A percentile compares a stretch with the other conserved stretches of the same genome.
phyloP scores from a whole-genome alignment of 2,888 invertebrate species.

The Sussaba pulchella region DNA sequence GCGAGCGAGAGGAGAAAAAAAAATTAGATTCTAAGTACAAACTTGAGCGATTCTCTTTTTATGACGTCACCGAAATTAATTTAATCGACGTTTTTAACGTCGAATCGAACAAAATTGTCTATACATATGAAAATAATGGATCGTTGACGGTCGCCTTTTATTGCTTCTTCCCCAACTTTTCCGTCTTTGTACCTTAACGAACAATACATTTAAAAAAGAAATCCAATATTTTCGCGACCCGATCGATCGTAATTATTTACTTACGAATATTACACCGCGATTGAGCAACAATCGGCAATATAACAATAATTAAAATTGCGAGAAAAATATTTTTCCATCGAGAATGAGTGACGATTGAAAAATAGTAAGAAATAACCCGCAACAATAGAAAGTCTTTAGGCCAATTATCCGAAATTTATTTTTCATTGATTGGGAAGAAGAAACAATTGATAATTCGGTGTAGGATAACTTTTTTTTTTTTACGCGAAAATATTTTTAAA shows the following conservation, averaged over 20 bases:
- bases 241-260: slow-evolving; percentile 47
- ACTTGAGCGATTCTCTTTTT: slow-evolving; percentile 58
- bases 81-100: slow-evolving; percentile 40
- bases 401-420: background rate
- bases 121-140: slow-evolving; percentile 55
- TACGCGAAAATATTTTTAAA: background rate
- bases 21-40: slow-evolving; percentile 67
- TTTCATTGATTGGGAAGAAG: background rate
- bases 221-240: slow-evolving; percentile 48
- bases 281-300: slow-evolving; percentile 12
- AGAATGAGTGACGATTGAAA: too few relatives aligned
- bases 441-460: background rate
- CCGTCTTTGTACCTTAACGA: slow-evolving; percentile 30
- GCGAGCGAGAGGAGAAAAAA: slow-evolving; percentile 37
- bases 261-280: slow-evolving; percentile 48
- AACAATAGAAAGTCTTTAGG: background rate
- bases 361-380: too few relatives aligned
- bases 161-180: slow-evolving; percentile 37
- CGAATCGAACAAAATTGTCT: slow-evolving; percentile 40
- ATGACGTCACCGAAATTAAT: slow-evolving; percentile 42
- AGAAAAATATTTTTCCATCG: background rate
- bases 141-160: slow-evolving; percentile 46
- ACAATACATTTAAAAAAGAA: slow-evolving; percentile 3
- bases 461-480: background rate
- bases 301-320: background rate